Conservation (phyloP, 1,140 invertebrate species). For the Nasonia giraulti region DNA sequence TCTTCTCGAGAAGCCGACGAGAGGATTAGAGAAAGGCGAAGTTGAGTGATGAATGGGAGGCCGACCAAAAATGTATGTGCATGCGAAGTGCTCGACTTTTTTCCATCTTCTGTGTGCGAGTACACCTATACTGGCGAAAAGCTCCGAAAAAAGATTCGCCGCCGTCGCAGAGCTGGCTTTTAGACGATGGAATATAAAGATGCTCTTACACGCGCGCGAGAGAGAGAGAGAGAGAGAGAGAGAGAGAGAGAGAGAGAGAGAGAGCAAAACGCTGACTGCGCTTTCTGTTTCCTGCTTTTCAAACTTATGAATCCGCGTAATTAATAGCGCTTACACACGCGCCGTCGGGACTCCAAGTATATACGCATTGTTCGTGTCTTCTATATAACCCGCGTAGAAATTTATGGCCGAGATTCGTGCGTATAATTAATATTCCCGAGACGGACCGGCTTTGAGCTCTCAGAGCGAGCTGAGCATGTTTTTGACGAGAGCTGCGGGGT, state of each 20-base stretch:
- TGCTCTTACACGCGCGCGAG: neutral
- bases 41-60: slow-evolving; percentile 29
- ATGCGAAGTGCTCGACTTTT: slow-evolving; percentile 13
- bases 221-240: too few species aligned
- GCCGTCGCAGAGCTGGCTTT: neutral
- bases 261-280: neutral
- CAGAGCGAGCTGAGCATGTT: neutral
- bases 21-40: neutral
- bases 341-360: neutral
- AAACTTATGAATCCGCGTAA: neutral
- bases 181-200: neutral
- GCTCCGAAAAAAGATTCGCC: too few species aligned
- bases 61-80: neutral
- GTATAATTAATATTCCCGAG: neutral
- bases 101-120: neutral
- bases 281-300: neutral
- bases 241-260: too few species aligned
- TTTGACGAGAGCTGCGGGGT: neutral
- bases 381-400: neutral
- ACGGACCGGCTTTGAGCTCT: too few species aligned
- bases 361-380: neutral
- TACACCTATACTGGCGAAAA: neutral
- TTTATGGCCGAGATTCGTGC: neutral
- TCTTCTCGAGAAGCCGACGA: neutral
- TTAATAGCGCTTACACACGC: neutral